phyloP scores from a whole-genome alignment of 2,113 vertebrate species.

The Limanda limanda region DNA sequence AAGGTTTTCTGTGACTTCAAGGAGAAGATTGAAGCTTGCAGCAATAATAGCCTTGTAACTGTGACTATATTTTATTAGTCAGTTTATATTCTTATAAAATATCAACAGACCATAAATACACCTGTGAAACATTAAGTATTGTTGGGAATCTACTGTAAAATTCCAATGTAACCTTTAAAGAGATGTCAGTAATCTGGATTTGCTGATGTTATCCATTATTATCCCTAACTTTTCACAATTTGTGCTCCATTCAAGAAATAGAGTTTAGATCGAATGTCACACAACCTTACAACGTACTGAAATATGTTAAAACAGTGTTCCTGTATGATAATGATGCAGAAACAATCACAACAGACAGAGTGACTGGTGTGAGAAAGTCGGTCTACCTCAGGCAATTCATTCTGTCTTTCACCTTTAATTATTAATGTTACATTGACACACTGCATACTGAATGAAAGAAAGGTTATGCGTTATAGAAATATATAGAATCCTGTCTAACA shows the following conservation, averaged over 20 bases:
- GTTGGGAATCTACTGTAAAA: not conserved
- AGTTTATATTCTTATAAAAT: not conserved
- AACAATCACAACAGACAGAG: slow-evolving; percentile 6
- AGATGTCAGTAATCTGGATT: not conserved
- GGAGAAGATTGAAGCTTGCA: not conserved
- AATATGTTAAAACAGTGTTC: slow-evolving; percentile 14
- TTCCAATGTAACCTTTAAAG: slow-evolving; percentile 4
- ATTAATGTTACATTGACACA: slow-evolving; percentile 70
- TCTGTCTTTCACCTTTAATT: slow-evolving; percentile 64
- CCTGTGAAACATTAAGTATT: slow-evolving; percentile 3
- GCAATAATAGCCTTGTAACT: not conserved
- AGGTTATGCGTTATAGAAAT: slow-evolving; percentile 58
- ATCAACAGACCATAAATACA: not conserved
- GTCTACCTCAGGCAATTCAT: slow-evolving; percentile 53
- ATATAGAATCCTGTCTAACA: slow-evolving; percentile 42
- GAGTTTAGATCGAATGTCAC: slow-evolving; percentile 4
- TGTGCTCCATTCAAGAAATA: not conserved
- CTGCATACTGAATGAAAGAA: slow-evolving; percentile 54
- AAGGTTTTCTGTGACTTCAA: not conserved
- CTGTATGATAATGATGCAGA: slow-evolving; percentile 13
- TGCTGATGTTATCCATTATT: not conserved
- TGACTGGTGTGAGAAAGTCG: slow-evolving; percentile 34
- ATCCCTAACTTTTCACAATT: not conserved
- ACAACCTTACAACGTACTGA: not conserved
- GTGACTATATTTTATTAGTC: not conserved